These are phyloP conservation scores for Rhorus exstirpatorius DNA, from an alignment of 2,888 invertebrate species.

Conservation along the genomic window DNA sequence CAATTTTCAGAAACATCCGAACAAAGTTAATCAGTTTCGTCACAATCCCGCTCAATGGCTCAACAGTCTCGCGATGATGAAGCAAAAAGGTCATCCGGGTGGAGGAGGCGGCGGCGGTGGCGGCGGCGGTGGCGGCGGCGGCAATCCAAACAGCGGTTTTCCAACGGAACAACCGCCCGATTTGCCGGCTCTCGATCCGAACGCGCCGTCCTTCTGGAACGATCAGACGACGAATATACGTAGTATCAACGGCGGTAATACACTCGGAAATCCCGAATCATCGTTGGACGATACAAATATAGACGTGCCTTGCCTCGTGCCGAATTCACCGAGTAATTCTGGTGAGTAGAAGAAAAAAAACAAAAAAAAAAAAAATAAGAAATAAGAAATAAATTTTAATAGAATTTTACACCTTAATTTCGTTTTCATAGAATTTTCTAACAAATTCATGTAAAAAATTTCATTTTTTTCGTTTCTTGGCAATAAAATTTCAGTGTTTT, in stretches of 20 bases:
- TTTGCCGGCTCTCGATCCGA: constrained; percentile 83
- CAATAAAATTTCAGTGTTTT: no score
- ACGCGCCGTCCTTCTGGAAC: constrained; percentile 84
- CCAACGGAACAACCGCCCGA: constrained; percentile 84
- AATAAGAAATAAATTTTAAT: neutral
- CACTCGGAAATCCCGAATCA: constrained; percentile 84
- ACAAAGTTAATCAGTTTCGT: constrained; percentile 95
- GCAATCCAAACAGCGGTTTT: constrained; percentile 85
- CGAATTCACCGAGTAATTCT: constrained; percentile 85
- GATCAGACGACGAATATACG: constrained; percentile 83
- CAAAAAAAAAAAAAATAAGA: neutral
- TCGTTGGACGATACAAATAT: constrained; percentile 85
- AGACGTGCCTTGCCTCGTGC: constrained; percentile 86
- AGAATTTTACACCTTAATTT: no score
- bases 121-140: no score
- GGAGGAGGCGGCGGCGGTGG: no score
- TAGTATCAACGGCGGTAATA: constrained; percentile 84
- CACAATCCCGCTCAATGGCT: constrained; percentile 94
- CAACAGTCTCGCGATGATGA: constrained; percentile 92
- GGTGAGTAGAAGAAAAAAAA: constrained; percentile 73
- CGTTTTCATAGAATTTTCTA: no score
- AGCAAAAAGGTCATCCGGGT: constrained; percentile 89
- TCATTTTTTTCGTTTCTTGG: no score
- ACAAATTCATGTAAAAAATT: no score
- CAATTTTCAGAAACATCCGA: constrained; percentile 92